Evolutionary conservation across 2,113 vertebrate species (phyloP).

Genomic region (Shinisaurus crocodilurus): DNA sequence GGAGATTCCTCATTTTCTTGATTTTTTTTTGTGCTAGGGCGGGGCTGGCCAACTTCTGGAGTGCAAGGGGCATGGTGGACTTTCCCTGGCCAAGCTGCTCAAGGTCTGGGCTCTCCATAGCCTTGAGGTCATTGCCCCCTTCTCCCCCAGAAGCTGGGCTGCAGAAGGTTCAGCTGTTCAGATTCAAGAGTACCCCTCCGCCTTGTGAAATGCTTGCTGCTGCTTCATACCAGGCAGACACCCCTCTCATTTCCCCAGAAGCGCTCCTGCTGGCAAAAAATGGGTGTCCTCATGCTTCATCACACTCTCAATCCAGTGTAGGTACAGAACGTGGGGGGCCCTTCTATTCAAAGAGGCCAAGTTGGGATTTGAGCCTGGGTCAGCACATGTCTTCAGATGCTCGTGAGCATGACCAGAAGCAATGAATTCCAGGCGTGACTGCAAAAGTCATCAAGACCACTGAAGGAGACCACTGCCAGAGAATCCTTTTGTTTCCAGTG

Average conservation of each 20-base stretch:
- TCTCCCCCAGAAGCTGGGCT: not conserved
- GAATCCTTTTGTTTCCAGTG: not conserved
- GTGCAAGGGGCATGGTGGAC: too few relatives aligned
- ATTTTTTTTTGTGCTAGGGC: too few relatives aligned
- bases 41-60: rapidly evolving
- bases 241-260: too few relatives aligned
- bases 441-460: not conserved
- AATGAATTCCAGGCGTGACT: too few relatives aligned
- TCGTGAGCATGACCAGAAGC: too few relatives aligned
- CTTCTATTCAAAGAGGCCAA: not conserved
- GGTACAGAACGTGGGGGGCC: too few relatives aligned
- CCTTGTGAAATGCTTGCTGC: not conserved
- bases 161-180: not conserved
- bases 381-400: not conserved
- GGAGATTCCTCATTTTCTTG: too few relatives aligned
- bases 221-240: not conserved
- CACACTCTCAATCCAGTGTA: not conserved
- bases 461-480: not conserved
- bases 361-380: not conserved
- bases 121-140: not conserved
- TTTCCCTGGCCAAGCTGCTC: too few relatives aligned
- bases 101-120: not conserved
- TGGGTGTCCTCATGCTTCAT: not conserved
- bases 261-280: not conserved
- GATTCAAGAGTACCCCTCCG: not conserved